These are phyloP conservation scores for Helleia helle DNA, from an alignment of 2,888 invertebrate species.

Conservation along the genomic window DNA sequence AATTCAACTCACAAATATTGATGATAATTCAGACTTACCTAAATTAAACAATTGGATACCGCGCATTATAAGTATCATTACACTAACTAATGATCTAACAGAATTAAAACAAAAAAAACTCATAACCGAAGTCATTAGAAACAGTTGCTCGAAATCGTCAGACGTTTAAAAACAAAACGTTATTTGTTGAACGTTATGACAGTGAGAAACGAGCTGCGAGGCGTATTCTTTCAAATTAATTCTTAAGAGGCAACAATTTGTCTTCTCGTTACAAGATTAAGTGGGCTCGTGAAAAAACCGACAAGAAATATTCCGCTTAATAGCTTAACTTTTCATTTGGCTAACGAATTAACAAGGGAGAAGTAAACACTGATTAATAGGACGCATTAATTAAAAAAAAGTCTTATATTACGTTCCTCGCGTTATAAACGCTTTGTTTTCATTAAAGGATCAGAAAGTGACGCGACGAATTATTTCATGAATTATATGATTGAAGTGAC, in stretches of 20 bases:
- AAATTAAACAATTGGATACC: no score
- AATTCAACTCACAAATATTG: no score
- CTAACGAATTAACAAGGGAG: constrained; percentile 64
- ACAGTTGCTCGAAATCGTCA: constrained; percentile 32
- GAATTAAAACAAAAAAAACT: constrained; percentile 19
- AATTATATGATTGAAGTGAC: no score
- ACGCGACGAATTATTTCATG: no score
- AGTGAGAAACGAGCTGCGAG: constrained; percentile 44
- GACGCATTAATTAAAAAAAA: constrained; percentile 31
- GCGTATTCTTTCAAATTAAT: constrained; percentile 51
- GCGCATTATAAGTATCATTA: constrained; percentile 1
- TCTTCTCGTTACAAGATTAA: constrained; percentile 40
- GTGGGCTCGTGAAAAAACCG: constrained; percentile 40
- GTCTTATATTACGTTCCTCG: constrained; percentile 18
- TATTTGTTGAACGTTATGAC: constrained; percentile 39
- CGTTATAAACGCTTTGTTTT: no score
- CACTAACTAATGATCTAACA: constrained; percentile 6
- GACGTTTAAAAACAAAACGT: constrained; percentile 40
- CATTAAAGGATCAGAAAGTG: no score
- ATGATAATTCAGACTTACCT: no score
- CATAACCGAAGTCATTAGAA: constrained; percentile 29
- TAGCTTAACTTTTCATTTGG: constrained; percentile 72
- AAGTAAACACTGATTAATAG: constrained; percentile 59
- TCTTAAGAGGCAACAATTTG: constrained; percentile 48
- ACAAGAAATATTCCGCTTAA: constrained; percentile 47